Percentiles rank a stretch among this genome's conserved stretches.
Evolutionary conservation across 2,113 vertebrate genomes (phyloP).

Genomic region (Callopanchax toddi): DNA sequence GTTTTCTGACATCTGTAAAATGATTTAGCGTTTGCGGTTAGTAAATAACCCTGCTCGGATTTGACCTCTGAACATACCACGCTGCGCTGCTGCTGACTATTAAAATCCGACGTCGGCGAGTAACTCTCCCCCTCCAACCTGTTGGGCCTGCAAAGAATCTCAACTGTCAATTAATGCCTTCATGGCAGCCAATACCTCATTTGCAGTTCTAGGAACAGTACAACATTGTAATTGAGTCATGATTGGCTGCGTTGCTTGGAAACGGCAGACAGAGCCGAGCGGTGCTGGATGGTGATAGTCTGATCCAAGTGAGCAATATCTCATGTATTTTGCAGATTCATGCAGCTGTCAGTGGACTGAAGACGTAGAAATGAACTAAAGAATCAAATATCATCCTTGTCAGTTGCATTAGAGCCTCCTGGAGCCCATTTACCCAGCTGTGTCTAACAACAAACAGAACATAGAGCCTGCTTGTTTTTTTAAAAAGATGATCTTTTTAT

Average conservation of each 20-base stretch:
- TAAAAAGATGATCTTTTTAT: too few species aligned
- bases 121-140: conserved; percentile 68
- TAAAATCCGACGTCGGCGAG: conserved; percentile 54
- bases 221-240: conserved; percentile 72
- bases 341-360: neutral
- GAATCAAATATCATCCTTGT: neutral
- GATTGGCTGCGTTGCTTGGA: conserved; percentile 79
- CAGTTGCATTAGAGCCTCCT: neutral
- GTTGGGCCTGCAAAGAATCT: conserved; percentile 69
- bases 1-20: conserved; percentile 61
- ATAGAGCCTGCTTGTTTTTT: too few species aligned
- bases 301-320: conserved; percentile 50
- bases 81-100: conserved; percentile 54
- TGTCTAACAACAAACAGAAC: too few species aligned
- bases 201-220: conserved; percentile 71
- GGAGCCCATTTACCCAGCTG: too few species aligned
- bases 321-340: conserved; percentile 38
- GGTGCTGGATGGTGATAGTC: conserved; percentile 44
- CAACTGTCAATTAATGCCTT: conserved; percentile 76
- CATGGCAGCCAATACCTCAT: conserved; percentile 74
- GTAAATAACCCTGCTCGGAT: conserved; percentile 44
- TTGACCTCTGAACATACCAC: conserved; percentile 56
- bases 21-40: conserved; percentile 44
- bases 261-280: conserved; percentile 63
- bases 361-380: conserved; percentile 1